Evolutionary conservation across 2,113 vertebrate species (phyloP).

Genomic region (Zosterops japonicus): DNA sequence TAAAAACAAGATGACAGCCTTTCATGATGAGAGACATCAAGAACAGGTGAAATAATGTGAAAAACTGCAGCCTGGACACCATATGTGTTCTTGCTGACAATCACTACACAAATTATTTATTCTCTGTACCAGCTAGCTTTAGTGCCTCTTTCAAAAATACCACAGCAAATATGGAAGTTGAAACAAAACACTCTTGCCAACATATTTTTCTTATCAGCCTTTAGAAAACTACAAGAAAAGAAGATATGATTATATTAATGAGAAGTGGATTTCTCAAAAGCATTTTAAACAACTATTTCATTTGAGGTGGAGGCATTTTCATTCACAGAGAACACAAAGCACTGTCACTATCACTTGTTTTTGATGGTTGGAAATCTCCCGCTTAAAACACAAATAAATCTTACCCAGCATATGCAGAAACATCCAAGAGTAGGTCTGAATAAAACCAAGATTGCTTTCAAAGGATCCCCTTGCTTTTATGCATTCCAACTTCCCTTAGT

Average conservation of each 20-base stretch:
- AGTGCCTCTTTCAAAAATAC: background rate
- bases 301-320: background rate
- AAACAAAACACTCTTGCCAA: background rate
- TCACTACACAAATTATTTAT: background rate
- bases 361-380: background rate
- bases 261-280: background rate
- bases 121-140: background rate
- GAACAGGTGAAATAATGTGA: conserved; percentile 31
- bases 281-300: background rate
- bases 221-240: background rate
- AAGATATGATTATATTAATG: background rate
- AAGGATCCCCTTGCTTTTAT: background rate
- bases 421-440: background rate
- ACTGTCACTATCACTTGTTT: background rate
- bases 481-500: background rate
- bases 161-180: background rate
- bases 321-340: background rate
- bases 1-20: conserved; percentile 24
- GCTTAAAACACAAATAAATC: background rate
- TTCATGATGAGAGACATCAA: conserved; percentile 11
- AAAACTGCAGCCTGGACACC: conserved; percentile 2
- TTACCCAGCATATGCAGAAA: background rate
- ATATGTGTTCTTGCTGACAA: conserved; percentile 2
- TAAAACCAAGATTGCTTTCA: background rate
- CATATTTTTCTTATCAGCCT: background rate